Evolutionary conservation across 2,113 vertebrate species (phyloP).

Genomic region (Melozone crissalis): DNA sequence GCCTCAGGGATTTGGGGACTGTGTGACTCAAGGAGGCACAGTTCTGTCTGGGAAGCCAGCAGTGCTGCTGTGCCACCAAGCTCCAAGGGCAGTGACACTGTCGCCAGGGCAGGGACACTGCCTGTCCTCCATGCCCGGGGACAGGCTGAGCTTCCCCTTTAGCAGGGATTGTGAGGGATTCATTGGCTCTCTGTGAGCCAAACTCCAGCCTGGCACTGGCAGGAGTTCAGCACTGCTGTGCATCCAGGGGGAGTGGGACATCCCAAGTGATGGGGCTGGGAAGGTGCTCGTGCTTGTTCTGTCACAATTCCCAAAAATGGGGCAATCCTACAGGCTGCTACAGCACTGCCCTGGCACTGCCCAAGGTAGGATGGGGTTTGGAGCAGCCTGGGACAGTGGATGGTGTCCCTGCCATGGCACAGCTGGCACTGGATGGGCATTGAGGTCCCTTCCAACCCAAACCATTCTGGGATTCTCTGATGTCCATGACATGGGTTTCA

Average conservation of each 20-base stretch:
- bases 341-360: not conserved
- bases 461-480: not conserved
- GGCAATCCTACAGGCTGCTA: rapidly evolving
- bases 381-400: not conserved
- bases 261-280: not conserved
- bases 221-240: not conserved
- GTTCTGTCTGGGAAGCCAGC: not conserved
- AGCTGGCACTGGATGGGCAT: rapidly evolving
- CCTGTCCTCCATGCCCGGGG: not conserved
- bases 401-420: not conserved
- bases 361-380: not conserved
- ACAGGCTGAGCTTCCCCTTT: not conserved
- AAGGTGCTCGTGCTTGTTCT: not conserved
- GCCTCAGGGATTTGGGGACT: not conserved
- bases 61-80: not conserved
- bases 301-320: rapidly evolving
- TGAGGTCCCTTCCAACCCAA: not conserved
- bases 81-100: not conserved
- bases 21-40: not conserved
- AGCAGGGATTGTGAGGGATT: not conserved
- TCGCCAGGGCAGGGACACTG: not conserved
- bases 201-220: not conserved
- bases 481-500: not conserved
- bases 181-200: not conserved
- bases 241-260: not conserved